Base-by-base conservation (phyloP, 2,888 invertebrate genomes). In the Tromatobia lineatoria region DNA sequence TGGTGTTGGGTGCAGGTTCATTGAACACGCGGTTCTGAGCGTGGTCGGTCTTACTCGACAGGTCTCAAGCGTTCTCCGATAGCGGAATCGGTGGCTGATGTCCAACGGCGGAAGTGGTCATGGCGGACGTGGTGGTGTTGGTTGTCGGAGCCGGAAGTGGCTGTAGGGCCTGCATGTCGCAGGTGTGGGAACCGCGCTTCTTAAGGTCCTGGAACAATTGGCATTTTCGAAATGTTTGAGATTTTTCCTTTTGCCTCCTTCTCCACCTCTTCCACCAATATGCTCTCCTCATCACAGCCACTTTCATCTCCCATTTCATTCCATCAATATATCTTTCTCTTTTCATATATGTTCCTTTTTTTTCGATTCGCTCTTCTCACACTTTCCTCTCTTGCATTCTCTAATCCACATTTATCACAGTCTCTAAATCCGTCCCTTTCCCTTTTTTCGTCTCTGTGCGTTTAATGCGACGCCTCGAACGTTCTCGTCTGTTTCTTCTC, bases 201-300 rank as follows among this genome's bases (percentile, higher is more conserved):
- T 93, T 93, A 91, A 93, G 91, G 88, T 93, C 93, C 93, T 93
- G 93, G 90, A 93, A 93, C 93, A 93, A 93, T 91, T 93, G 89
- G 90, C 88, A 93, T 92, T 93, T 83, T 90, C 88, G 85, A 89
- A 85, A 89, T 87, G 83, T 89, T 89, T 90, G 89, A 91, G 83
- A 88, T 86, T 82, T 84, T 86, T 88, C 81, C 74, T 80, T 79
- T 61, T 80, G 80, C 61, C 42, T 67, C 45, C 61, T 23, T 52
- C 61, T 20, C 34, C 50, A 57, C 47, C 18, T 64, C 25, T 45
- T 29, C 6, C 45, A 29, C 69, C 70, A 54, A 76, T 57, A 54
- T 76, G 34, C 54, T 64, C 69, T 76, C 69, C 75, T 29, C 45
- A 11, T 59, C 54, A 47, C 47, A 61, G 70, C 70, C 70, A 70